Conservation (phyloP, 2,797 vertebrate genomes). For the Harpagifer antarcticus region DNA sequence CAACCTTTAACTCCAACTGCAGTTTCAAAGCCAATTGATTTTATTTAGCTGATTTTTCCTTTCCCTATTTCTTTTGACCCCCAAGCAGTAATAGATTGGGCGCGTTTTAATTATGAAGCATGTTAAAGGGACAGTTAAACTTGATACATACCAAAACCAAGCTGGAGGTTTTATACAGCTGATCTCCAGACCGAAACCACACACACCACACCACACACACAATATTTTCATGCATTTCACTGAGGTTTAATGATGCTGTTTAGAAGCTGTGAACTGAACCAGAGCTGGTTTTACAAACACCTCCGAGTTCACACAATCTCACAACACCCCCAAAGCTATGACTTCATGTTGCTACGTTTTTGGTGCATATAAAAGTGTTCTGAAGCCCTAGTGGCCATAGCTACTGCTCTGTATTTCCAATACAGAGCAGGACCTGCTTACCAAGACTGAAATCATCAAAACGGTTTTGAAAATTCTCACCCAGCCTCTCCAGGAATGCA, state of each 20-base stretch:
- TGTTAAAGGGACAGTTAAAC: conserved; percentile 76
- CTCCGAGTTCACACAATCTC: neutral
- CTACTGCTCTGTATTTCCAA: too few relatives aligned
- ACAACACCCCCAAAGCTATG: neutral
- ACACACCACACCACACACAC: neutral
- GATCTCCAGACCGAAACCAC: conserved; percentile 31
- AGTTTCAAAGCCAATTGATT: conserved; percentile 9
- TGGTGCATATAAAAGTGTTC: too few relatives aligned
- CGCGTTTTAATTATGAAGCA: conserved; percentile 60
- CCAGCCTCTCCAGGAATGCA: too few relatives aligned
- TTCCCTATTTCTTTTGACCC: conserved; percentile 15
- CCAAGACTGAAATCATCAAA: too few relatives aligned
- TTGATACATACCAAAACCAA: conserved; percentile 69
- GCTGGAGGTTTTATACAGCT: conserved; percentile 68
- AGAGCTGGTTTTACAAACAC: conserved; percentile 18
- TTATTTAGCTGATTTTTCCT: conserved; percentile 4
- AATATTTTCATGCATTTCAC: conserved; percentile 3
- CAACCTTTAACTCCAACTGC: neutral
- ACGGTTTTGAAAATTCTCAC: too few relatives aligned
- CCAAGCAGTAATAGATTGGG: conserved; percentile 57
- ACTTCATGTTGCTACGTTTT: too few relatives aligned
- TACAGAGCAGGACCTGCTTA: too few relatives aligned
- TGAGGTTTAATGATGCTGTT: conserved; percentile 46
- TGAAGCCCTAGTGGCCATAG: too few relatives aligned
- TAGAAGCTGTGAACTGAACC: conserved; percentile 18